A percentile compares a stretch with the other conserved stretches of the same genome.
Evolutionary conservation across 2,797 vertebrate species (phyloP).

Genomic region (Danio tinwini): DNA sequence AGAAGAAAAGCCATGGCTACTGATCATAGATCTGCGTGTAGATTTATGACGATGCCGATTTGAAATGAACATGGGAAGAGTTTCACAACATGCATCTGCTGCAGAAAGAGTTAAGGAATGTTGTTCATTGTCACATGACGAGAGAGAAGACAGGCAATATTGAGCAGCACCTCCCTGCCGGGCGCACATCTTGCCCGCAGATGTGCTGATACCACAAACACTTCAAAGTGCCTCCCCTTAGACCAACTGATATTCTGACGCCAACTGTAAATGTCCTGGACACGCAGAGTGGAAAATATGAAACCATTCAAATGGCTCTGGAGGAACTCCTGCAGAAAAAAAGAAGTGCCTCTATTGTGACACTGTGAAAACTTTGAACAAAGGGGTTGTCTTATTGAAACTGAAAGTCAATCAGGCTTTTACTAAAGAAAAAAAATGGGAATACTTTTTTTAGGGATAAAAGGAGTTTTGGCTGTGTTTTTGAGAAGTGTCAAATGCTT

Average conservation of each 20-base stretch:
- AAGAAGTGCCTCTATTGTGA: slow-evolving; percentile 27
- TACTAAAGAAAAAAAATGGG: slow-evolving; percentile 14
- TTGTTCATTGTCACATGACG: slow-evolving; percentile 96
- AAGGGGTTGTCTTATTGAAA: slow-evolving; percentile 16
- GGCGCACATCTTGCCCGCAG: slow-evolving; percentile 96
- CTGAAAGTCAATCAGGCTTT: slow-evolving; percentile 16
- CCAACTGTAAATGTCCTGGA: slow-evolving; percentile 99
- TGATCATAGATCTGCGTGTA: slow-evolving; percentile 17
- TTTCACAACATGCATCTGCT: slow-evolving; percentile 46
- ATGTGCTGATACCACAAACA: slow-evolving; percentile 96
- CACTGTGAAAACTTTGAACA: slow-evolving; percentile 33
- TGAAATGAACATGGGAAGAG: slow-evolving; percentile 39
- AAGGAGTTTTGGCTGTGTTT: neutral
- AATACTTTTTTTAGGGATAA: slow-evolving; percentile 46
- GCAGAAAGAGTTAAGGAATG: slow-evolving; percentile 85
- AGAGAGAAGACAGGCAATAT: slow-evolving; percentile 82
- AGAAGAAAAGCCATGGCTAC: slow-evolving; percentile 28
- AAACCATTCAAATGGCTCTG: slow-evolving; percentile 75
- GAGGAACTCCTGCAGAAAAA: slow-evolving; percentile 43
- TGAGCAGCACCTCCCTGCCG: slow-evolving; percentile 63
- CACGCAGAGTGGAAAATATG: slow-evolving; percentile 92
- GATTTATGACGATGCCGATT: slow-evolving; percentile 44
- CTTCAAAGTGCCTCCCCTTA: slow-evolving; percentile 97
- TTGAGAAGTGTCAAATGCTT: neutral
- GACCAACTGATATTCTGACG: slow-evolving; percentile 96